Evolutionary conservation across 2,888 invertebrate genomes (phyloP).

Genomic region (Lumbricus terrestris): DNA sequence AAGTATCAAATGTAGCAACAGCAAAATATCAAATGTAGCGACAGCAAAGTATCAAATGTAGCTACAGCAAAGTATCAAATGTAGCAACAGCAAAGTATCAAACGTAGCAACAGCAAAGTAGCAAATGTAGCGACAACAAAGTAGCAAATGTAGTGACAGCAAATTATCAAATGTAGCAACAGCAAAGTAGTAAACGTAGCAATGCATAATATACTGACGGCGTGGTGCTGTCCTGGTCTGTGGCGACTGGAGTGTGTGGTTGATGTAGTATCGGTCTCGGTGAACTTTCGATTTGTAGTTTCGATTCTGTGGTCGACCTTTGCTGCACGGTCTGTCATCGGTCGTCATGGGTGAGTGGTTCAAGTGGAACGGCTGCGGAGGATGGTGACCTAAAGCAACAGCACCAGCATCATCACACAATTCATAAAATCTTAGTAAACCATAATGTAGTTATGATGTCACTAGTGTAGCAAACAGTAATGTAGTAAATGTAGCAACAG

Average conservation of each 20-base stretch:
- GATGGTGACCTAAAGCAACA: not conserved
- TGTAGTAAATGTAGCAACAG: too few species aligned
- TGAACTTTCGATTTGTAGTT: constrained; percentile 17
- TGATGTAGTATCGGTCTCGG: constrained; percentile 9
- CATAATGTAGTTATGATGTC: too few species aligned
- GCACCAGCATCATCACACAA: not conserved
- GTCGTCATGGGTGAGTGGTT: constrained; percentile 11
- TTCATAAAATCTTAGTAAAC: not conserved
- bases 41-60: not conserved
- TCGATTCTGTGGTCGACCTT: constrained; percentile 6
- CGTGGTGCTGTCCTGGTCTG: not conserved
- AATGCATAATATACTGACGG: not conserved
- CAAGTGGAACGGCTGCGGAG: constrained; percentile 11
- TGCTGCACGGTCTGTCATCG: not conserved
- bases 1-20: not conserved
- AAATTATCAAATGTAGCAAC: too few species aligned
- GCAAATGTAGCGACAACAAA: too few species aligned
- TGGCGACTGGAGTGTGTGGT: not conserved
- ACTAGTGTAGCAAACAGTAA: too few species aligned
- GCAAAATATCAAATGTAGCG: not conserved
- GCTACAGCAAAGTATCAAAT: not conserved
- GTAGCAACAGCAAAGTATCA: too few species aligned
- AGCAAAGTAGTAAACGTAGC: not conserved
- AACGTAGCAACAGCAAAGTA: too few species aligned
- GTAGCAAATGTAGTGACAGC: too few species aligned